These are phyloP conservation scores for Scylla paramamosain DNA, from an alignment of 1,140 invertebrate genomes.

Conservation along the genomic window DNA sequence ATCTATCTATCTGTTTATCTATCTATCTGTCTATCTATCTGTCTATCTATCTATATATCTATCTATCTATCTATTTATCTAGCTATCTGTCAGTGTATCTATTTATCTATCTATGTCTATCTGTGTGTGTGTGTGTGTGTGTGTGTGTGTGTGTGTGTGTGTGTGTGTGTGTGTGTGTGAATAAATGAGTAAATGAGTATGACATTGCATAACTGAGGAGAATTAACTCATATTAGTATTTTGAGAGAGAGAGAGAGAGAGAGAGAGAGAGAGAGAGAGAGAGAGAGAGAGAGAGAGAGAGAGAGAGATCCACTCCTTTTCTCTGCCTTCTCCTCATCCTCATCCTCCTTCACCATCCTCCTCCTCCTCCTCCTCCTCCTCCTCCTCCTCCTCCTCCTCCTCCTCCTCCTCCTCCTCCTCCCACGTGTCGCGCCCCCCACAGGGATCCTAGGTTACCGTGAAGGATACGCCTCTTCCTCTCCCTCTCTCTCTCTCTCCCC, in stretches of 20 bases:
- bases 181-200: too few species aligned
- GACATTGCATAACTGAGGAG: too few species aligned
- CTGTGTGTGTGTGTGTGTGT: not conserved
- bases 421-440: not conserved
- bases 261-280: constrained; percentile 20
- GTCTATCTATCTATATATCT: not conserved
- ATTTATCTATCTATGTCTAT: not conserved
- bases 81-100: not conserved
- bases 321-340: too few species aligned
- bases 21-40: not conserved
- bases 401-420: not conserved
- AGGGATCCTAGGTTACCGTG: not conserved
- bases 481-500: not conserved
- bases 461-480: not conserved
- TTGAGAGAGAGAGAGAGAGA: too few species aligned
- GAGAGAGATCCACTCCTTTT: too few species aligned
- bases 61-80: not conserved
- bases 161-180: too few species aligned
- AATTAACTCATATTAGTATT: too few species aligned
- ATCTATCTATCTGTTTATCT: not conserved
- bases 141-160: too few species aligned
- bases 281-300: constrained; percentile 6
- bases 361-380: too few species aligned
- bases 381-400: too few species aligned
- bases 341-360: too few species aligned